Base-by-base conservation (phyloP, 2,113 vertebrate species). In the Gymnobelideus leadbeateri region DNA sequence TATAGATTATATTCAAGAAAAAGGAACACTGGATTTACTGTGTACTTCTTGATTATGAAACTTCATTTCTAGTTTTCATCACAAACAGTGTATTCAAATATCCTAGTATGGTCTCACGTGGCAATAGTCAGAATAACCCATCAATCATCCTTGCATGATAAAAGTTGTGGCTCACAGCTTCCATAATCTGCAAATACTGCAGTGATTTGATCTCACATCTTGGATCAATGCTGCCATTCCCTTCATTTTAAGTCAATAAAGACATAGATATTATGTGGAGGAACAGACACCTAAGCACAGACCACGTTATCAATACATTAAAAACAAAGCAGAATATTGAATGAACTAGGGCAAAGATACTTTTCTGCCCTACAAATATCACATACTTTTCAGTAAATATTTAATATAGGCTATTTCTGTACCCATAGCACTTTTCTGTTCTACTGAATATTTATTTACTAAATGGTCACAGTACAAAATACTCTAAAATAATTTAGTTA, bases 241-340 rank as follows among this genome's bases (percentile, higher is more conserved):
- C 89, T 94, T 94, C 91, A 91, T 92, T 49, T 46, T 51, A 37
- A 0, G 12, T 90, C 92, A 95, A n/a, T n/a, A 52, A 92, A 52
- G 77, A 46, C 68, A 51, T 61, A 28, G 3, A 54, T 43, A 61
- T 61, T 61, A 49, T 1, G 0, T 50, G 51, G 94, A 24, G 12
- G 47, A 19, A 54, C 89, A 95, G 91, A 97, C 24, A 95, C n/a
- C 51, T 94, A 91, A 90, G 91, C 47, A 46, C 24, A 93, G 89
- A 16, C 89, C 89, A 91, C 61, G 28, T 26, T 93, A 68, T 93
- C 52, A 50, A 49, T 26, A 84, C 6, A 25, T 19, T 53, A 50
- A 61, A 92, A 49, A 28, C 90, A 93, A 51, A n/a, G 50, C 46
- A 94, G 90, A 95, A 47, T 55, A 57, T 8, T 8, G 8, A 89